These are phyloP conservation scores for Anthoscopus minutus DNA, from an alignment of 2,113 vertebrate genomes.

Conservation along the genomic window DNA sequence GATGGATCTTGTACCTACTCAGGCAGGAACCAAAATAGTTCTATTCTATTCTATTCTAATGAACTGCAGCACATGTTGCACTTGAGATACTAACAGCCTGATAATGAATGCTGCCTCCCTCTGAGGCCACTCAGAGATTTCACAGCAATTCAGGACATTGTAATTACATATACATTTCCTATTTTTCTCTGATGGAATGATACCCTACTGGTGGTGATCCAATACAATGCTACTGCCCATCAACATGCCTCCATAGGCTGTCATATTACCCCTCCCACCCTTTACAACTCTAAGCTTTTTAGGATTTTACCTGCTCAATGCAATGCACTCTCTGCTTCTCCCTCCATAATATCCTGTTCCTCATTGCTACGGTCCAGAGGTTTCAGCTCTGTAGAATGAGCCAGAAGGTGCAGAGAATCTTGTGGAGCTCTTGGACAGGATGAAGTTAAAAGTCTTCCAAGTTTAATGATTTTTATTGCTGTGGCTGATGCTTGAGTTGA, in stretches of 20 bases:
- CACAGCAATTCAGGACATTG: background rate
- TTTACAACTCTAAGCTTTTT: background rate
- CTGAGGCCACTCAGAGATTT: background rate
- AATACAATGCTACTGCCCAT: background rate
- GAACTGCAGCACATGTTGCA: background rate
- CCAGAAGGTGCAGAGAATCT: background rate
- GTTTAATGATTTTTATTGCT: background rate
- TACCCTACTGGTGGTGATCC: background rate
- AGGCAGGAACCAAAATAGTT: background rate
- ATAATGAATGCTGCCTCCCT: background rate
- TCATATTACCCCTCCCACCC: background rate
- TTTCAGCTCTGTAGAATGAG: background rate
- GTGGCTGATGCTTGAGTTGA: background rate
- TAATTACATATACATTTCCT: background rate
- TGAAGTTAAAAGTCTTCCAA: background rate
- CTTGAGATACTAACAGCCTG: background rate
- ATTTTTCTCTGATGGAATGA: background rate
- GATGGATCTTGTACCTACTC: background rate
- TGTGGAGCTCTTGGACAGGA: background rate
- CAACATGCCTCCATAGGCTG: background rate
- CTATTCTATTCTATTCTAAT: background rate
- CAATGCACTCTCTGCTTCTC: background rate
- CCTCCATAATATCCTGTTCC: background rate
- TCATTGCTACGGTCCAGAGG: background rate
- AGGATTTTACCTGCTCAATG: slow-evolving; percentile 15